Conservation (phyloP, 1,140 invertebrate species). For the Tetramorium alpestre region DNA sequence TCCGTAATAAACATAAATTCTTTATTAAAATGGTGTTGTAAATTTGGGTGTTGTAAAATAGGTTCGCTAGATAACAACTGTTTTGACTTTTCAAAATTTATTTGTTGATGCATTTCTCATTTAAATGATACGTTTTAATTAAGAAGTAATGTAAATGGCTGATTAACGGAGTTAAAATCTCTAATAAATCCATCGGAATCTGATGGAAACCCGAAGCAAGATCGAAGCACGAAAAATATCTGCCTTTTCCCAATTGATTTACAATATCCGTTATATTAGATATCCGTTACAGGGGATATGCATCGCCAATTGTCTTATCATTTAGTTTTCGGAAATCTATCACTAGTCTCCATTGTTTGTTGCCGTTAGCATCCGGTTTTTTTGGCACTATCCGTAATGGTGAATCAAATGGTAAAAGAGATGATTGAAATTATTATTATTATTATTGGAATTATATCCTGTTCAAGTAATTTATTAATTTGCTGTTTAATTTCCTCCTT, state of each 20-base stretch:
- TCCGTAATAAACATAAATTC: too few relatives aligned
- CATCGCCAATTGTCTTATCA: not conserved
- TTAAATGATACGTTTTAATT: too few relatives aligned
- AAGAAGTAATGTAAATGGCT: too few relatives aligned
- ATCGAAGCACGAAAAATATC: constrained; percentile 14
- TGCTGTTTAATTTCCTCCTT: not conserved
- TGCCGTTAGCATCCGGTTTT: not conserved
- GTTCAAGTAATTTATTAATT: not conserved
- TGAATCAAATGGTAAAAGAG: not conserved
- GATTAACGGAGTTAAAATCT: too few relatives aligned
- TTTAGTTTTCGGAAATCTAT: not conserved
- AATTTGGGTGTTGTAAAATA: too few relatives aligned
- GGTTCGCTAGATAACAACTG: too few relatives aligned
- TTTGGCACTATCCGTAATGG: not conserved
- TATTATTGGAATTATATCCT: not conserved
- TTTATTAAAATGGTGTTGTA: too few relatives aligned
- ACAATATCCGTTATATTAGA: not conserved
- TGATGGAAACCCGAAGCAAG: not conserved
- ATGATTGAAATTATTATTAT: not conserved
- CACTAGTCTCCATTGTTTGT: too few relatives aligned
- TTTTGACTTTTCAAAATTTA: too few relatives aligned
- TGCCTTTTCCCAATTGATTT: not conserved
- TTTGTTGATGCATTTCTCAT: too few relatives aligned
- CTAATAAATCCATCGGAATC: not conserved
- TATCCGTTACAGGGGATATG: not conserved